Evolutionary conservation across 1,140 invertebrate genomes (phyloP).

Genomic region (Nebria ingens): DNA sequence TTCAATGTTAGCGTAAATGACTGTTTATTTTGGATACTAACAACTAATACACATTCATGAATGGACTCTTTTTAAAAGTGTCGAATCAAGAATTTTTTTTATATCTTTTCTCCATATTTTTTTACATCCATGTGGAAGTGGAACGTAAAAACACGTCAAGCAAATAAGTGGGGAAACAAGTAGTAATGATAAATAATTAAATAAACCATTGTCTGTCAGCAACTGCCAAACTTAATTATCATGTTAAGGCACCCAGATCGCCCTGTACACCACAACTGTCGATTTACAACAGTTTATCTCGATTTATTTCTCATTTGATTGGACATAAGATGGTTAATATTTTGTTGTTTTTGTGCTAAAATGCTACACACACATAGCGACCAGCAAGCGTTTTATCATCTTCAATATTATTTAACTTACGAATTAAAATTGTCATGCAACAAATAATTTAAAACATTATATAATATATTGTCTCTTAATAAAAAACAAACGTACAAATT

Average conservation of each 20-base stretch:
- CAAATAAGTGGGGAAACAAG: not conserved
- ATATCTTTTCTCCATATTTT: not conserved
- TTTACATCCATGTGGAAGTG: not conserved
- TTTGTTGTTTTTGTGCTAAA: constrained; percentile 5
- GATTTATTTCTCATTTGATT: not conserved
- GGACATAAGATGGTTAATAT: constrained; percentile 3
- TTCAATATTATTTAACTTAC: not conserved
- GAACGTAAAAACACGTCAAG: not conserved
- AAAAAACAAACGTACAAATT: not conserved
- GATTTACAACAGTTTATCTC: constrained; percentile 1
- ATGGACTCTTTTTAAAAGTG: not conserved
- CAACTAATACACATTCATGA: constrained; percentile 3
- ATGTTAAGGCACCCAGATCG: constrained; percentile 7
- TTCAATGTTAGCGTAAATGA: constrained; percentile 5
- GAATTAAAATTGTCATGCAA: constrained; percentile 2
- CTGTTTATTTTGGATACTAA: constrained; percentile 1
- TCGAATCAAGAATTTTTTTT: not conserved
- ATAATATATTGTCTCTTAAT: not conserved
- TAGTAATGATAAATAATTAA: not conserved
- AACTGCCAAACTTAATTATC: constrained; percentile 4
- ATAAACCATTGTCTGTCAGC: not conserved
- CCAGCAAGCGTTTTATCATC: not conserved
- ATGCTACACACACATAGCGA: constrained; percentile 6
- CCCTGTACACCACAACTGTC: constrained; percentile 2
- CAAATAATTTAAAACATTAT: too few relatives aligned